These are phyloP conservation scores for Ceratina calcarata DNA, from an alignment of 1,140 invertebrate species.

Conservation along the genomic window DNA sequence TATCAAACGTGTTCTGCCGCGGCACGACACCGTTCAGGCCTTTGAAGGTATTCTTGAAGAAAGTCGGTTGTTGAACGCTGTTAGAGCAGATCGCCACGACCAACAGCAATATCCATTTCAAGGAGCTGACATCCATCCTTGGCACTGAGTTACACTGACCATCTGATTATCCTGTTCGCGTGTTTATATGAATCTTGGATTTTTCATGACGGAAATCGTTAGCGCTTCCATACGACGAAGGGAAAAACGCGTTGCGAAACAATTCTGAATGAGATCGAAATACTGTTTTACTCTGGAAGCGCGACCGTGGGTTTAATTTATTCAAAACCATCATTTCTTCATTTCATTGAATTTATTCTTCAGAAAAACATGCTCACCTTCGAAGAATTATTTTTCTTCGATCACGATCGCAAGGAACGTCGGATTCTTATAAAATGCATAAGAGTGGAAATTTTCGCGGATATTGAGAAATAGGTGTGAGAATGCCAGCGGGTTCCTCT, in stretches of 20 bases:
- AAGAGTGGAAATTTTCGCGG: background rate
- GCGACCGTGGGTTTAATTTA: background rate
- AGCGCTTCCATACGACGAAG: background rate
- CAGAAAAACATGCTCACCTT: background rate
- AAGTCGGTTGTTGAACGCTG: slow-evolving; percentile 60
- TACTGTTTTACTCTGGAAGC: background rate
- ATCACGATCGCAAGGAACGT: background rate
- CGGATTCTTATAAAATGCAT: background rate
- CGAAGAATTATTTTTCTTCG: background rate
- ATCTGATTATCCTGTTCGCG: background rate
- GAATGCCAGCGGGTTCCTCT: background rate
- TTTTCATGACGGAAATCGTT: background rate
- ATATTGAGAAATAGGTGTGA: background rate
- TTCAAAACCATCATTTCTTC: background rate
- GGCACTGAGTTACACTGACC: background rate
- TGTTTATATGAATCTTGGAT: background rate
- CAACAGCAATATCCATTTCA: slow-evolving; percentile 40
- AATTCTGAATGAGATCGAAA: background rate
- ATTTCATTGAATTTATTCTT: too few species aligned
- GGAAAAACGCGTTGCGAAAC: background rate
- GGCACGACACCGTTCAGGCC: slow-evolving; percentile 56
- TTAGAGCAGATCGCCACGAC: slow-evolving; percentile 42
- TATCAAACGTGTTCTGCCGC: background rate
- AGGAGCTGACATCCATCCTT: slow-evolving; percentile 32
- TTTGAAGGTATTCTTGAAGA: slow-evolving; percentile 65